Conservation (phyloP, 2,113 vertebrate genomes). For the Redunca redunca region DNA sequence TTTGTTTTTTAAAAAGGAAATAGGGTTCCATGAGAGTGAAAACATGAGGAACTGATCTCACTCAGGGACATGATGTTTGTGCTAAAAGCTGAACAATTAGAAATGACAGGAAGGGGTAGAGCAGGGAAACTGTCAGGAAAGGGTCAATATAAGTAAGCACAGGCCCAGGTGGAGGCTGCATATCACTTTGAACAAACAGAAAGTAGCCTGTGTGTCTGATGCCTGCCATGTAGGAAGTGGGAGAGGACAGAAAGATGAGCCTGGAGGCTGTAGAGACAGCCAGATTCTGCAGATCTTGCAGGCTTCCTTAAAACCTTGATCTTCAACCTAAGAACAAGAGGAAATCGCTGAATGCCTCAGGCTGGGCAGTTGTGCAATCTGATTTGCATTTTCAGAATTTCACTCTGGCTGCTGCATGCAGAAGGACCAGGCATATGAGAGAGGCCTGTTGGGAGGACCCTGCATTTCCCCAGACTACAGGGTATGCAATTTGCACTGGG, state of each 20-base stretch:
- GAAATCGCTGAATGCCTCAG: not conserved
- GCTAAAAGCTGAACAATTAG: not conserved
- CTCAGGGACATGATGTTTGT: not conserved
- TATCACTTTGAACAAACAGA: not conserved
- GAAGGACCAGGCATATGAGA: not conserved
- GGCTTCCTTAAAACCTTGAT: not conserved
- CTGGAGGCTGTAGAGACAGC: accelerated
- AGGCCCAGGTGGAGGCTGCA: no score
- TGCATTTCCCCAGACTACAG: not conserved
- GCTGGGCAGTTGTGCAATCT: not conserved
- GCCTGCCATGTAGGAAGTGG: not conserved
- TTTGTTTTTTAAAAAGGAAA: not conserved
- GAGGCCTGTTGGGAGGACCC: not conserved
- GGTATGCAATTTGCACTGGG: no score
- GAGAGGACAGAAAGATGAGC: not conserved
- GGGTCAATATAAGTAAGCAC: not conserved
- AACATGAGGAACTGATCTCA: not conserved
- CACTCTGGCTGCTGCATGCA: not conserved
- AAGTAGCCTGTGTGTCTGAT: not conserved
- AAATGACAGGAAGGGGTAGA: not conserved
- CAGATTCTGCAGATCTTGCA: not conserved
- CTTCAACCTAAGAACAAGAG: not conserved
- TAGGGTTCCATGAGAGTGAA: not conserved
- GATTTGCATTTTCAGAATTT: not conserved
- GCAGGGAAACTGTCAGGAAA: not conserved